These are phyloP conservation scores for Pocillopora damicornis DNA, from an alignment of 64 coral and sea anemone species.

Conservation along the genomic window DNA sequence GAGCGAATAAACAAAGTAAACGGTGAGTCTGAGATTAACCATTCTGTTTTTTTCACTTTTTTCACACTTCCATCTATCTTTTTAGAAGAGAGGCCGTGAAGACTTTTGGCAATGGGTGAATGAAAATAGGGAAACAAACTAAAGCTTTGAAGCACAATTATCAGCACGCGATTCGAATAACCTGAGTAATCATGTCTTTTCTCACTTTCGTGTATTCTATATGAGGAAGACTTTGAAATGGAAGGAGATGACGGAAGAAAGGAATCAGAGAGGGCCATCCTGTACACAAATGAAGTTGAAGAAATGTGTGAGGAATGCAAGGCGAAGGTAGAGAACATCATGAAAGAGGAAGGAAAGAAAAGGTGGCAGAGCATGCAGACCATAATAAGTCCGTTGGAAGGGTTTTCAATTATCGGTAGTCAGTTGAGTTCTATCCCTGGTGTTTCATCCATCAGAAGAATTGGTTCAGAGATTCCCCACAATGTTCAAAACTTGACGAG, in stretches of 20 bases:
- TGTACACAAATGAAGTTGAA: slow-evolving; percentile 44
- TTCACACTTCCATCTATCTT: too few species aligned
- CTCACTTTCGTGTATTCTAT: not conserved
- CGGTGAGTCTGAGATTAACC: not conserved
- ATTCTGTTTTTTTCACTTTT: too few species aligned
- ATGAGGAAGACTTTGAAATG: slow-evolving; percentile 5
- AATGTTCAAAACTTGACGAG: slow-evolving; percentile 29
- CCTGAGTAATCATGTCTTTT: not conserved
- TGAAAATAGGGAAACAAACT: too few species aligned
- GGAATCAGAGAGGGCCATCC: slow-evolving; percentile 37
- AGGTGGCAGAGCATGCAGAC: slow-evolving; percentile 25
- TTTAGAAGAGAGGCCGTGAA: too few species aligned
- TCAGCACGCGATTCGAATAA: too few species aligned
- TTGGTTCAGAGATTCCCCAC: slow-evolving; percentile 10
- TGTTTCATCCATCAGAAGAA: slow-evolving; percentile 22
- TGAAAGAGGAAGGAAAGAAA: slow-evolving; percentile 44
- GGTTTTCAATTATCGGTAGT: slow-evolving; percentile 25
- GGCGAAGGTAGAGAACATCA: slow-evolving; percentile 37
- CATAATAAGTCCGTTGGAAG: slow-evolving; percentile 13
- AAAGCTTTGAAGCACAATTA: too few species aligned
- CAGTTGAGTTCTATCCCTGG: slow-evolving; percentile 32
- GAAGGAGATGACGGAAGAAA: not conserved
- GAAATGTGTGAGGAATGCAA: slow-evolving; percentile 52
- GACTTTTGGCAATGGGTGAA: too few species aligned
- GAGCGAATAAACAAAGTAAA: slow-evolving; percentile 25